Evolutionary conservation across 2,113 vertebrate species (phyloP).

Genomic region (Esox niger): DNA sequence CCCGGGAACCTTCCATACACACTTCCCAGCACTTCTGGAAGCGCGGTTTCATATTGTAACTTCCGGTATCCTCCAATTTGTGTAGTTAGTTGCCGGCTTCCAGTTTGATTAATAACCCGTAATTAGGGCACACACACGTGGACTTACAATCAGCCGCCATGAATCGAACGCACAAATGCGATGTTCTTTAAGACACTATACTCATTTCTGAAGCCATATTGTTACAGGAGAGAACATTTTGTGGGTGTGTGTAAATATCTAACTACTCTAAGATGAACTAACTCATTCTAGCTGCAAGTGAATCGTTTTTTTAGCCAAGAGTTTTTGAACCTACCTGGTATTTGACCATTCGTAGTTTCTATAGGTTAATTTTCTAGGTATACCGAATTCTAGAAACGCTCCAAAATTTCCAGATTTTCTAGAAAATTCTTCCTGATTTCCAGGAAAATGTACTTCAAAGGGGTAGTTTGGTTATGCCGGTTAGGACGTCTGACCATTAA

Average conservation of each 20-base stretch:
- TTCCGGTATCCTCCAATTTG: background rate
- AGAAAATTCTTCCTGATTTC: too few relatives aligned
- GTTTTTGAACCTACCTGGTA: background rate
- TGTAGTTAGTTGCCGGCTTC: background rate
- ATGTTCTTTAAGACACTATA: constrained; percentile 3
- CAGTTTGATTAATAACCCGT: background rate
- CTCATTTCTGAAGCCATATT: constrained; percentile 44
- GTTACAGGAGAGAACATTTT: background rate
- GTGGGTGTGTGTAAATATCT: constrained; percentile 35
- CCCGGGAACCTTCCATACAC: too few relatives aligned
- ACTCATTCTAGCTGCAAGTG: background rate
- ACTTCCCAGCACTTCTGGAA: constrained; percentile 3
- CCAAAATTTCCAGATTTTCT: too few relatives aligned
- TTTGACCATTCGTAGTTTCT: background rate
- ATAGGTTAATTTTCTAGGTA: too few relatives aligned
- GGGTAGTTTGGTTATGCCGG: too few relatives aligned
- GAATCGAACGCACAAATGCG: constrained; percentile 44
- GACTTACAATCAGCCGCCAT: constrained; percentile 45
- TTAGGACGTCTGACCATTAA: too few relatives aligned
- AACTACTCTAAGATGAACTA: background rate
- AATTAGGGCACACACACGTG: constrained; percentile 16
- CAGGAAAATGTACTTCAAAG: too few relatives aligned
- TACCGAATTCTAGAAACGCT: too few relatives aligned
- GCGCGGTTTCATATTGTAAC: background rate
- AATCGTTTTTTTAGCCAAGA: too few relatives aligned